phyloP scores from a whole-genome alignment of 2,888 invertebrate species.

The Trachelus troglodyta region DNA sequence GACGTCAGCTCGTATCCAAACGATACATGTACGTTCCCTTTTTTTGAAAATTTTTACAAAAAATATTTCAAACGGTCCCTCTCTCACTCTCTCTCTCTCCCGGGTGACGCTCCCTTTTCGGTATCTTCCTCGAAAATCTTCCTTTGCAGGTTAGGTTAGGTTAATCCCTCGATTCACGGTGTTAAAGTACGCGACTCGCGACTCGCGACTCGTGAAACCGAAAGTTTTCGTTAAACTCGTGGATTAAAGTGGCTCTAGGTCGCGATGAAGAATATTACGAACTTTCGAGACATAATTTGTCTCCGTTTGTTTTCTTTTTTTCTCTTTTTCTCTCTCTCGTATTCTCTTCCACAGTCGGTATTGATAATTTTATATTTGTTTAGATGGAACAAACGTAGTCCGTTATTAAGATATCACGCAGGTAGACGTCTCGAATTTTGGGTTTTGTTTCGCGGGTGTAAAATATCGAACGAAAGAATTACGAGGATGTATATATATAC shows the following conservation, averaged over 20 bases:
- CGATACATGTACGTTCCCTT: not conserved
- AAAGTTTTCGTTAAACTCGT: not conserved
- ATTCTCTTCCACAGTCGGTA: not conserved
- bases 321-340: not conserved
- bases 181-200: not conserved
- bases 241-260: not conserved
- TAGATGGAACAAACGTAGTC: not conserved
- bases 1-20: not conserved
- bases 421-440: conserved; percentile 1
- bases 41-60: not conserved
- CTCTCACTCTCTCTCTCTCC: not conserved
- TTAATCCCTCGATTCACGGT: not conserved
- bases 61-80: not conserved
- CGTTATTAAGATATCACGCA: not conserved
- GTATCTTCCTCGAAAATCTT: conserved; percentile 3
- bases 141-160: conserved; percentile 1
- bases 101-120: not conserved
- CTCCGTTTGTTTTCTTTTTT: not conserved
- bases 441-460: conserved; percentile 34
- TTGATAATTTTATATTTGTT: not conserved
- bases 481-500: not conserved
- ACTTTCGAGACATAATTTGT: not conserved
- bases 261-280: not conserved
- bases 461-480: conserved; percentile 47
- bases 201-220: not conserved